Percentiles rank a stretch among this genome's conserved stretches.
Evolutionary conservation across 2,888 invertebrate genomes (phyloP).

Genomic region (Drosophila sordidula): DNA sequence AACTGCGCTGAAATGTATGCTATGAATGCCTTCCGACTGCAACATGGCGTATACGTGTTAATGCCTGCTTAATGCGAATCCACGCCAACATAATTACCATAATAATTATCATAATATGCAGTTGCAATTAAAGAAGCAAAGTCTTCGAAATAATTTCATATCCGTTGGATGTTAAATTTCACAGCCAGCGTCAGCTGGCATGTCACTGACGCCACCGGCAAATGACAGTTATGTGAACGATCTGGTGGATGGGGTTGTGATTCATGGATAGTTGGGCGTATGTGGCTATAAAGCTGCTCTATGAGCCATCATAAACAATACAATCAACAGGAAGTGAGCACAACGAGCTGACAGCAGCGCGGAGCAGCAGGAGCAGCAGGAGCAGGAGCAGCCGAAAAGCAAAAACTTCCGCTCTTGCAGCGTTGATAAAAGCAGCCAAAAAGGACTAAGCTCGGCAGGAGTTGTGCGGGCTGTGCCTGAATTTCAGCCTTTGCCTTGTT

Average conservation of each 20-base stretch:
- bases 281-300: constrained; percentile 26
- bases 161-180: constrained; percentile 25
- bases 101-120: constrained; percentile 32
- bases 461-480: constrained; percentile 17
- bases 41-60: constrained; percentile 26
- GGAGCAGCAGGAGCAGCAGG: background rate
- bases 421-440: constrained; percentile 39
- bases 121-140: background rate
- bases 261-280: constrained; percentile 29
- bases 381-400: constrained; percentile 11
- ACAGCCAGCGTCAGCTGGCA: constrained; percentile 16
- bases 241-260: background rate
- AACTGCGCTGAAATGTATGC: constrained; percentile 17
- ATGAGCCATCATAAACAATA: constrained; percentile 58
- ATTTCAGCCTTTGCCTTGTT: constrained; percentile 16
- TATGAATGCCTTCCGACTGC: constrained; percentile 8
- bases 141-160: constrained; percentile 20
- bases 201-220: constrained; percentile 13
- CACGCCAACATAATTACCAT: constrained; percentile 35
- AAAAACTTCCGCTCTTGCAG: constrained; percentile 46
- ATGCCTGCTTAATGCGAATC: constrained; percentile 29
- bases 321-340: constrained; percentile 61
- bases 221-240: constrained; percentile 33
- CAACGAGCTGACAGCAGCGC: constrained; percentile 43
- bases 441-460: constrained; percentile 28